Base-by-base conservation (phyloP, 1,140 invertebrate species). In the Alviniconcha marisindica region DNA sequence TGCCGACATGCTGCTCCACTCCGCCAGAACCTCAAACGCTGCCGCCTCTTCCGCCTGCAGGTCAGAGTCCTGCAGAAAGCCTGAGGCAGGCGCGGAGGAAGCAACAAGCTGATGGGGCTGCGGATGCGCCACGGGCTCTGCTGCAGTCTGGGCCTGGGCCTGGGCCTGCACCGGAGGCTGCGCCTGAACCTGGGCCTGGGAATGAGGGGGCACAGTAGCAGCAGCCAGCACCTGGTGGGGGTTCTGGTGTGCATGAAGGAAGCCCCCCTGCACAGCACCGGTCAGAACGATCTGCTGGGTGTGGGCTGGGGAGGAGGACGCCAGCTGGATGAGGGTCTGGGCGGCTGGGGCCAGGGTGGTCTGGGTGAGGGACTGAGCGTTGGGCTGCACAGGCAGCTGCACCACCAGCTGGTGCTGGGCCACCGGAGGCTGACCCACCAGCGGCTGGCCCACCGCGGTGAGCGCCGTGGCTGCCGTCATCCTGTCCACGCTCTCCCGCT, bases 11-110 rank as follows among this genome's bases (percentile, higher is more conserved):
- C 38, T 82, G 33, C 81, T 89, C 91, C 91, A 92, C 73, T 92
- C 91, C n/a, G 91, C 90, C 40, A 92, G 83, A 21, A 92, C 91
- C 66, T 88, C 90, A 74, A 89, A 92, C n/a, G 88, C 89, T 4
- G 80, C 83, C 28, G 73, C 74, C 54, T 85, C 80, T 18, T 85
- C 80, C 54, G 71, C 81, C 54, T 77, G 66, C 1, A 77, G 79
- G 36, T 78, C 63, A 0, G 71, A 42, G 48, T 81, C 79, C n/a
- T 77, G 38, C 76, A 74, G 51, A 42, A 81, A 44, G 18, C 40
- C 21, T 10, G 69, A 51, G 33, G 40, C 44, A 12, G 56, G 40
- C 31, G 31, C 60, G 10, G 77, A 36, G 51, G 77, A 60, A 28
- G 73, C 24, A 3, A 76, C n/a, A 10, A n/a, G 15, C 24, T 28